These are phyloP conservation scores for Idris sp. DNA, from an alignment of 1,140 invertebrate genomes.

Conservation along the genomic window DNA sequence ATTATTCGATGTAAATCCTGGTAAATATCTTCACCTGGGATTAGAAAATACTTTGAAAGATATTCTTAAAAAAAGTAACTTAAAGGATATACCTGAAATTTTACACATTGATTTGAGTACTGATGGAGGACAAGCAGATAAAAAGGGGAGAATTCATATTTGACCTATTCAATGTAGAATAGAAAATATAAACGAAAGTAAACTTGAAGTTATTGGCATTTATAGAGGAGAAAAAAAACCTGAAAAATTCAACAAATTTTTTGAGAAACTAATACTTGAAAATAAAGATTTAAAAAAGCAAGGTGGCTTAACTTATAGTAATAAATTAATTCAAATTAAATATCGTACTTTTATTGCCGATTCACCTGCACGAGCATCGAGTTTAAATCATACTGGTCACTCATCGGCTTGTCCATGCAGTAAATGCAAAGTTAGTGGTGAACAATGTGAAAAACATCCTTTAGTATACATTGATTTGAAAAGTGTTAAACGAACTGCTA, in stretches of 20 bases:
- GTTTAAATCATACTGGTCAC: slow-evolving; percentile 45
- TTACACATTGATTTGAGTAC: slow-evolving; percentile 54
- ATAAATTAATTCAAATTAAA: slow-evolving; percentile 12
- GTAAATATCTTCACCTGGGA: slow-evolving; percentile 56
- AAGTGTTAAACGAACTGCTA: no score
- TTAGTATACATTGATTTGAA: no score
- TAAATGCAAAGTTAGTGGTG: no score
- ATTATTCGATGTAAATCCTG: slow-evolving; percentile 22
- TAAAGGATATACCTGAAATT: slow-evolving; percentile 10
- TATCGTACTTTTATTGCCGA: slow-evolving; percentile 54
- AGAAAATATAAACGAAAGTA: slow-evolving; percentile 19
- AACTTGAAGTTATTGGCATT: slow-evolving; percentile 34
- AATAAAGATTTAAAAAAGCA: slow-evolving; percentile 2
- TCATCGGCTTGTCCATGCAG: slow-evolving; percentile 27
- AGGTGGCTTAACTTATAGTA: slow-evolving; percentile 9
- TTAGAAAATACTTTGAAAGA: slow-evolving; percentile 22
- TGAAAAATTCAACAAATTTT: slow-evolving; percentile 22
- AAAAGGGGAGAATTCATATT: slow-evolving; percentile 27
- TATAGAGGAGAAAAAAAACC: slow-evolving; percentile 44
- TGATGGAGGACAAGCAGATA: slow-evolving; percentile 44
- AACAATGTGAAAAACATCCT: no score
- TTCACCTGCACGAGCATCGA: slow-evolving; percentile 48
- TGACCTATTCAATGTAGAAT: slow-evolving; percentile 59
- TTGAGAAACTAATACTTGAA: slow-evolving; percentile 39
- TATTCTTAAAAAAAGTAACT: slow-evolving; percentile 9